Evolutionary conservation across 1,140 invertebrate genomes (phyloP), one percentile per base, ranked within the genome.

Genomic region (Orchestia grillus): DNA sequence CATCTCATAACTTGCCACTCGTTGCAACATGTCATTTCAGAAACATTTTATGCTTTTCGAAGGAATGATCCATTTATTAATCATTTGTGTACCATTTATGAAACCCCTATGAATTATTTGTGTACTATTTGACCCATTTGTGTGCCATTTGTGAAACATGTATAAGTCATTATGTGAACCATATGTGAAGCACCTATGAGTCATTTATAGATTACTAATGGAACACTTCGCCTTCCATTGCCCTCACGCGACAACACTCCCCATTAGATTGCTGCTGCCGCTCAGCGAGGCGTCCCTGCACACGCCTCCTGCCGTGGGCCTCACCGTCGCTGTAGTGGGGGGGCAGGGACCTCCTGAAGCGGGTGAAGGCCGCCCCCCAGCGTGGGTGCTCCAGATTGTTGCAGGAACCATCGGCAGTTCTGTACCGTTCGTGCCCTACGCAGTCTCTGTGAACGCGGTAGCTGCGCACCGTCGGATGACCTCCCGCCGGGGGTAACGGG

Each of bases 301-400:
- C 6, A 53, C 6, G 19, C 6, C 47, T 77, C 40, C 44, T 36
- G 0, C 45, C 97, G 92, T 44, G 96, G 36, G 28, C 97, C 96
- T 90, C 97, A 97, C 57, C 97, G 97, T 96, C 97, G 36, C 44
- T 96, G 95, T 97, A 97, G 95, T 96, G 97, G 95, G 96, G 97
- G 43, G 87, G 96, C 96, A 97, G 92, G 28, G 98, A 97, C 62
- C 98, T 97, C 23, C 97, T 96, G 62, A 98, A 97, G 11, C 98
- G 97, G 44, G 97, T 98, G 95, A 98, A 97, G 0, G 98, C 97
- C 19, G 98, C 97, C 77, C 98, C 98, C 97, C 97, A 98, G 41
- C 97, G 97, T 41, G 98, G 98, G 96, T 98, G 97, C 95, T 97
- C 97, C 28, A 98, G 96, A 97, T 98, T 98, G 97, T 98, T 98